Conservation (phyloP, 2,113 vertebrate species). For the Pseudonaja textilis region DNA sequence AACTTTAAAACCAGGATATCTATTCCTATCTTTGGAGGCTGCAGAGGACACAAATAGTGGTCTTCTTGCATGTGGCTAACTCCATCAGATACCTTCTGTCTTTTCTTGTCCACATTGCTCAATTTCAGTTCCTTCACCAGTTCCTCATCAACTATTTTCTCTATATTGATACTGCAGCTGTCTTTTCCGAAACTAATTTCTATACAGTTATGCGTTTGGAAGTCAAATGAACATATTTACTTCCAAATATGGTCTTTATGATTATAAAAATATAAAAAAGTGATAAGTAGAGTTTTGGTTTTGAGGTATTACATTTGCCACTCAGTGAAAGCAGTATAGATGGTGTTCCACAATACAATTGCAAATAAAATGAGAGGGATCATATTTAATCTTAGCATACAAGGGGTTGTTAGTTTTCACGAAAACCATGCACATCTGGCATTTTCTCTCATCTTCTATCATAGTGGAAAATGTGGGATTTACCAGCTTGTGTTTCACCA, state of each 20-base stretch:
- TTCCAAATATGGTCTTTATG: background rate
- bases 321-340: background rate
- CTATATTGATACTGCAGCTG: background rate
- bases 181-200: background rate
- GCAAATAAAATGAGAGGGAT: background rate
- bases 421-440: conserved; percentile 1
- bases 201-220: background rate
- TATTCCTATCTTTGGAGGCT: background rate
- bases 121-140: background rate
- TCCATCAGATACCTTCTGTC: background rate
- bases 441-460: conserved; percentile 31
- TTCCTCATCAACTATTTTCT: background rate
- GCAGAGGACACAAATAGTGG: background rate
- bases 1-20: background rate
- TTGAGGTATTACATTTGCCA: background rate
- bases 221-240: background rate
- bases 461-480: conserved; percentile 42
- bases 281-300: too few species aligned
- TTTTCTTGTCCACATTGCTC: background rate
- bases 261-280: background rate
- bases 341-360: background rate
- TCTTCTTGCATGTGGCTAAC: background rate
- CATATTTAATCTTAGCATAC: conserved; percentile 7
- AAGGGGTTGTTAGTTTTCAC: conserved; percentile 15
- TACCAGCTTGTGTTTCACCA: conserved; percentile 50